These are phyloP conservation scores for Taurulus bubalis DNA, from an alignment of 2,113 vertebrate genomes.

Conservation along the genomic window DNA sequence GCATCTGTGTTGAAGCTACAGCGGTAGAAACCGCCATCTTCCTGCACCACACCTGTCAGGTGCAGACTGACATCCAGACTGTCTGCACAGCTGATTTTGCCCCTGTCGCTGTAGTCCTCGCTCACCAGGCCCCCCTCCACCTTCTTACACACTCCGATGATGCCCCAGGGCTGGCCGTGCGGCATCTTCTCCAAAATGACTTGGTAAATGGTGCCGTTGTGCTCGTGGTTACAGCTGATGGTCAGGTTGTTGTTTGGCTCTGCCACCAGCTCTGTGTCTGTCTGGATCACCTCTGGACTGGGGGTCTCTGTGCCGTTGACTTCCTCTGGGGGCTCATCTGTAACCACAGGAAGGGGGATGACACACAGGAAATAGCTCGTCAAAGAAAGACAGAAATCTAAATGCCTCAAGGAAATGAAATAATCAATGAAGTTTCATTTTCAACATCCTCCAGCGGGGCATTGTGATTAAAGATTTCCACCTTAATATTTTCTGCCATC, in stretches of 20 bases:
- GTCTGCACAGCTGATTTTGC: constrained; percentile 67
- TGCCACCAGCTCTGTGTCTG: constrained; percentile 31
- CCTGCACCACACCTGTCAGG: constrained; percentile 61
- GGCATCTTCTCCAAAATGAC: constrained; percentile 81
- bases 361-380: not conserved
- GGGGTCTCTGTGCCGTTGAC: constrained; percentile 28
- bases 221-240: constrained; percentile 75
- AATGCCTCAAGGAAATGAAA: not conserved
- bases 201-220: constrained; percentile 52
- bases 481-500: not conserved
- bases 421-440: not conserved
- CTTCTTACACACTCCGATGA: constrained; percentile 74
- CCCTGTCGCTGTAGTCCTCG: constrained; percentile 75
- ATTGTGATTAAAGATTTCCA: not conserved
- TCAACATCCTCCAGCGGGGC: not conserved
- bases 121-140: constrained; percentile 59
- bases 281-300: constrained; percentile 17
- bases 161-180: constrained; percentile 41
- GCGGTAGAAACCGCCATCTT: constrained; percentile 82
- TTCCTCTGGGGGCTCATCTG: constrained; percentile 71
- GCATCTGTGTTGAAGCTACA: constrained; percentile 69
- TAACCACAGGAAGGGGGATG: not conserved
- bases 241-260: constrained; percentile 73
- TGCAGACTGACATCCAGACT: constrained; percentile 60
- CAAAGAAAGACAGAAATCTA: not conserved